Base-by-base conservation (phyloP, 2,113 vertebrate genomes). In the Aythya baeri region DNA sequence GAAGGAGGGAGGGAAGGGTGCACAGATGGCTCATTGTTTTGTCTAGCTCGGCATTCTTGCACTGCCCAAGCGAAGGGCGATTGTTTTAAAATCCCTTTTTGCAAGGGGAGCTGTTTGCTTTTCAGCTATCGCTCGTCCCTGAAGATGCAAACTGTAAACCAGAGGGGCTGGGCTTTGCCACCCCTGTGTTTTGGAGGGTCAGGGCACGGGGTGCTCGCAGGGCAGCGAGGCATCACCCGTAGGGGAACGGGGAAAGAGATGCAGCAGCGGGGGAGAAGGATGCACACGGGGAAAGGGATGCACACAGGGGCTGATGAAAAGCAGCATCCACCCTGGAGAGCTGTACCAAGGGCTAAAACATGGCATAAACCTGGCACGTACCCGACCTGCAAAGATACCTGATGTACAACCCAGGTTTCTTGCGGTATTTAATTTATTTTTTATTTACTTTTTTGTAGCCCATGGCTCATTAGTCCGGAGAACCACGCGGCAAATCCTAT, bases 11-110 rank as follows among this genome's bases (percentile, higher is more conserved):
- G 89, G 80, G 78, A 89, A 55, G 78, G 81, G 79, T 41, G 68
- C 96, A 94, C 96, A 97, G 95, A 97, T 96, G 96, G 94, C 89
- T 96, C 87, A 89, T 96, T 97, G 96, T 96, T 95, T 94, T 83
- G 82, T 74, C 36, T 65, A 73, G 63, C 77, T 84, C 73, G 27
- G 88, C 86, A 79, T 97, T 97, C 94, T 96, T 84, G 66, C 59
- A n/a, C 71, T 85, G 84, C 82, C 0, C 1, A 87, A 91, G 91
- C 20, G 17, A 85, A 91, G 87, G 87, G 55, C 93, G 63, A 88
- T 95, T 94, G 95, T 96, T 95, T 95, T 80, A 94, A 96, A 96
- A 96, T 97, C 93, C 82, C 68, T 91, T 94, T 94, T 88, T 85
- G 75, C 81, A 65, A 91, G 93, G 91, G 81, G 34, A 44, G 44